Percentiles rank a stretch among this genome's conserved stretches.
Conservation (phyloP, 2,113 vertebrate genomes). For the Antennarius striatus region DNA sequence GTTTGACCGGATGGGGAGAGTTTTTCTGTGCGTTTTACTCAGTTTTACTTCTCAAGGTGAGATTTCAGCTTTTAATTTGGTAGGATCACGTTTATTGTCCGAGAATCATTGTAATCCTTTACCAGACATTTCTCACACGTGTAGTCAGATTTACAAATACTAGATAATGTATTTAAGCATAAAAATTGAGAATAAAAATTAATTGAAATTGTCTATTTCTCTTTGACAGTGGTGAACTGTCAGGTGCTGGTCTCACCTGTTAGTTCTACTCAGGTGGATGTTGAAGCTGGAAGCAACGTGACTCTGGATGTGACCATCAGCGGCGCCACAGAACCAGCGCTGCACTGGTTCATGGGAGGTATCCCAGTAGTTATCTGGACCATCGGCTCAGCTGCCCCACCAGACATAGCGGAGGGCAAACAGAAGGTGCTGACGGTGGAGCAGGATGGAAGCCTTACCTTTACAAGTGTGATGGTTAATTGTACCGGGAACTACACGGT, state of each 20-base stretch:
- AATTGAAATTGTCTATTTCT: neutral
- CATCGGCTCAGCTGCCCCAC: neutral
- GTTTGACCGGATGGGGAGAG: neutral
- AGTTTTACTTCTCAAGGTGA: constrained; percentile 51
- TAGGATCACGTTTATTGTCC: too few relatives aligned
- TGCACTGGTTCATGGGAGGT: constrained; percentile 59
- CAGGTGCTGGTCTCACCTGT: constrained; percentile 44
- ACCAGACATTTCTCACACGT: too few relatives aligned
- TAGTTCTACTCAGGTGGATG: constrained; percentile 21
- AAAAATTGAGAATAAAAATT: too few relatives aligned
- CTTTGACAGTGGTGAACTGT: constrained; percentile 48
- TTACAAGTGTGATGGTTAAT: constrained; percentile 44
- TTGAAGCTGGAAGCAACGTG: constrained; percentile 51
- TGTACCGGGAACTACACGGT: constrained; percentile 58
- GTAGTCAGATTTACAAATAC: too few relatives aligned
- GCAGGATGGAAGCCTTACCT: constrained; percentile 62
- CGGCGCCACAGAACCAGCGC: constrained; percentile 43
- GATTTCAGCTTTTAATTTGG: neutral
- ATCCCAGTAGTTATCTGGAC: constrained; percentile 63
- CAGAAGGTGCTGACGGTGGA: constrained; percentile 42
- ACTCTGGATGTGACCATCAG: constrained; percentile 66
- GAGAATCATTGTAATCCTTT: neutral
- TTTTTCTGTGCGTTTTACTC: constrained; percentile 20
- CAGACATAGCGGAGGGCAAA: constrained; percentile 17
- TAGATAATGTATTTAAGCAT: too few relatives aligned